Conservation (phyloP, 92 coral and sea anemone species). For the Porites evermanni region DNA sequence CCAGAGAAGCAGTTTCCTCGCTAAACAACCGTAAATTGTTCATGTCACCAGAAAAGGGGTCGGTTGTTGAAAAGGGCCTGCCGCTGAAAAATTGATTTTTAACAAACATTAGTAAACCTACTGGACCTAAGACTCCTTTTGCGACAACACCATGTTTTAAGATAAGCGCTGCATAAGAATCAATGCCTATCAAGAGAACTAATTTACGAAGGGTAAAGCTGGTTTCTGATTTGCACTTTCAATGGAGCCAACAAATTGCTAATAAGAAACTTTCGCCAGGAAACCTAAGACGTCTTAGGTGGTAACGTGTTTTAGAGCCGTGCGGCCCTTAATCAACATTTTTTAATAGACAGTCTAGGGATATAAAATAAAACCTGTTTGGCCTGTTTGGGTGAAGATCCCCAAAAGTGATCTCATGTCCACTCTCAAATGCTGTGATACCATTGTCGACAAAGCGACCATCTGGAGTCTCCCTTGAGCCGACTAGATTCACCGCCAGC, state of each 20-base stretch:
- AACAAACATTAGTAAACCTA: no score
- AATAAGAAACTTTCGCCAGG: no score
- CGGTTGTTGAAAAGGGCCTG: slow-evolving; percentile 25
- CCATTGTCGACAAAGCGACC: slow-evolving; percentile 51
- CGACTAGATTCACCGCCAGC: slow-evolving; percentile 58
- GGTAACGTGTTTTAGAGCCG: no score
- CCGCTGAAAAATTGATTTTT: slow-evolving; percentile 4
- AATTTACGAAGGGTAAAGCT: no score
- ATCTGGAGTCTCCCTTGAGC: slow-evolving; percentile 61
- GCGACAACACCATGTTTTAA: no score
- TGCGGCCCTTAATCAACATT: background rate
- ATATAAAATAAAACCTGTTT: background rate
- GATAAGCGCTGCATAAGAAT: no score
- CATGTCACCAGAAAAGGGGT: slow-evolving; percentile 79
- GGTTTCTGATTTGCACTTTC: no score
- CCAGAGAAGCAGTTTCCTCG: slow-evolving; percentile 13
- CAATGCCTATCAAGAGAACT: no score
- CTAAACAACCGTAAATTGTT: slow-evolving; percentile 63
- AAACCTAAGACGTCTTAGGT: no score
- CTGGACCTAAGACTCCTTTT: no score
- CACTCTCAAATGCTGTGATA: slow-evolving; percentile 22
- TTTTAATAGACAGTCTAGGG: background rate
- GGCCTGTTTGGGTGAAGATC: slow-evolving; percentile 70
- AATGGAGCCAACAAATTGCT: no score
- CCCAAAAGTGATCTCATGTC: slow-evolving; percentile 70